These are phyloP conservation scores for Lagorchestes hirsutus DNA, from an alignment of 2,797 vertebrate genomes.

Conservation along the genomic window DNA sequence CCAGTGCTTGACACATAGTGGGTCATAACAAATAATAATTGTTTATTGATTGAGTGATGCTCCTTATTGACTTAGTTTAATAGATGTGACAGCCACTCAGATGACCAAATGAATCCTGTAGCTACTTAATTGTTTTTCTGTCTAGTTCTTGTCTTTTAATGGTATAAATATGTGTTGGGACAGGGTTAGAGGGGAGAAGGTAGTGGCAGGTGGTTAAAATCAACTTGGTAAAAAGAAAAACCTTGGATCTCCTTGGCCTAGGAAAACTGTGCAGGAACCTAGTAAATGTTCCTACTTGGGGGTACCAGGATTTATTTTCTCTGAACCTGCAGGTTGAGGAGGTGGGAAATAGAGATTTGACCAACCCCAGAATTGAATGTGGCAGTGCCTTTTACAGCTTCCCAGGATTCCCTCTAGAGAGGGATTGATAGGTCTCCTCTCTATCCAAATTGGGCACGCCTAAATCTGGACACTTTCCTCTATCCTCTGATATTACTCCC, in stretches of 20 bases:
- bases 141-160: neutral
- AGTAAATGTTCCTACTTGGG: neutral
- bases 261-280: neutral
- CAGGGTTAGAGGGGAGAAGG: neutral
- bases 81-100: neutral
- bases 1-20: neutral
- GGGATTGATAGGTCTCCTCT: neutral
- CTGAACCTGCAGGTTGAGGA: neutral
- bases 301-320: neutral
- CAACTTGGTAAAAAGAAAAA: neutral
- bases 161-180: neutral
- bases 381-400: neutral
- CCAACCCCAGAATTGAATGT: neutral
- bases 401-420: neutral
- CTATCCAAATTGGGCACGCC: neutral
- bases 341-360: neutral
- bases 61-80: neutral
- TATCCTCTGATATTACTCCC: neutral
- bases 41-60: neutral
- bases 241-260: neutral
- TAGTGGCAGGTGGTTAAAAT: neutral
- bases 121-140: neutral
- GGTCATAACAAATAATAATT: neutral
- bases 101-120: neutral
- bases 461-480: neutral